A percentile compares a stretch with the other conserved stretches of the same genome.
phyloP scores from a whole-genome alignment of 2,113 vertebrate genomes.

The Butastur rufipennis region DNA sequence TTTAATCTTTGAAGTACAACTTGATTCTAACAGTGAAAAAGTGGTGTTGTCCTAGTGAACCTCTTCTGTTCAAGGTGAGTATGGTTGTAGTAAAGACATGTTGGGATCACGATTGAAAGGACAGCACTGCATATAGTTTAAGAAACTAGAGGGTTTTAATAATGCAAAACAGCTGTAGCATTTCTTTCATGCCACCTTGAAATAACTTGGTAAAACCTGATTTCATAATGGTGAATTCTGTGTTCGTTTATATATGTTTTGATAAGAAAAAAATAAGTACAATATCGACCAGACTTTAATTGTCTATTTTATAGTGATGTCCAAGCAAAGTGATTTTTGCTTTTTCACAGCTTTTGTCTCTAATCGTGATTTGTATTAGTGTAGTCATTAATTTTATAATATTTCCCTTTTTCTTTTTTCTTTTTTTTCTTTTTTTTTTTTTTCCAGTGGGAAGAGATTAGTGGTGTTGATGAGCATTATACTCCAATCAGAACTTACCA shows the following conservation, averaged over 20 bases:
- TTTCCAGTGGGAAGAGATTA: conserved; percentile 97
- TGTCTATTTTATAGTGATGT: not conserved
- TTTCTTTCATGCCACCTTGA: not conserved
- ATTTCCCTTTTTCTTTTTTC: not conserved
- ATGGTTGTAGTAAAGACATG: not conserved
- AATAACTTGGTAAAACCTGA: not conserved
- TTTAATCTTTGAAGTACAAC: not conserved
- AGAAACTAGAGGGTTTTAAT: not conserved
- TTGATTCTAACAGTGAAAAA: not conserved
- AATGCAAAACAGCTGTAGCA: not conserved
- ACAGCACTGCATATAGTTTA: not conserved
- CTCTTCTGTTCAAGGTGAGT: not conserved
- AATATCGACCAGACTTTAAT: not conserved
- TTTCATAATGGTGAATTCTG: not conserved
- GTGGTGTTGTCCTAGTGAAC: not conserved
- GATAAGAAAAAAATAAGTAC: not conserved
- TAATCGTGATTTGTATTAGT: not conserved
- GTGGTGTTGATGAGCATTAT: conserved; percentile 96
- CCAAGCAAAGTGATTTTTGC: not conserved
- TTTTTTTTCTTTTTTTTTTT: not conserved
- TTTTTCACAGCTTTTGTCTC: not conserved
- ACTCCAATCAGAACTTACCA: conserved; percentile 98
- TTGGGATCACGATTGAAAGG: not conserved
- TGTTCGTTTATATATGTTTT: not conserved
- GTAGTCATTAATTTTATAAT: not conserved